phyloP scores from a whole-genome alignment of 2,888 invertebrate genomes.

The Tinea pellionella region DNA sequence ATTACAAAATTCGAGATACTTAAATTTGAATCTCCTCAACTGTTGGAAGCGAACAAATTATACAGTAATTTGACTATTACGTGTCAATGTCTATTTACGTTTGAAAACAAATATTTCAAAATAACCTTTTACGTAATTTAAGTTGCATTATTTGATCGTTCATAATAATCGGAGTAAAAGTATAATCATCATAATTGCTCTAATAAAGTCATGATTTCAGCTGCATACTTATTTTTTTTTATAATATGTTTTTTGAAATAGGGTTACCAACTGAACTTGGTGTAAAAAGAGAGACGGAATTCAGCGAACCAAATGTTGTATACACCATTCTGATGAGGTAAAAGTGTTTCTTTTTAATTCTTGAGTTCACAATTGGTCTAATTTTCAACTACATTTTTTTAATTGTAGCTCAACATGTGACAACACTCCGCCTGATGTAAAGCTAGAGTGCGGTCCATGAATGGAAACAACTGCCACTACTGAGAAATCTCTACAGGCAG shows the following conservation, averaged over 20 bases:
- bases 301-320: too few species aligned
- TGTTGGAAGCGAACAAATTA: not conserved
- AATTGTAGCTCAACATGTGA: too few species aligned
- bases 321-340: too few species aligned
- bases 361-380: too few species aligned
- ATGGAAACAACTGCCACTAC: too few species aligned
- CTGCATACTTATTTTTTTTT: not conserved
- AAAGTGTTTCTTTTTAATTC: too few species aligned
- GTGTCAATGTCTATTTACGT: slow-evolving; percentile 7
- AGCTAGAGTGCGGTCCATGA: too few species aligned
- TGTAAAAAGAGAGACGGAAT: too few species aligned
- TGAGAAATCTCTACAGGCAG: too few species aligned
- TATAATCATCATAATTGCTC: slow-evolving; percentile 41
- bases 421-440: too few species aligned
- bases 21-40: not conserved
- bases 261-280: not conserved
- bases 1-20: not conserved
- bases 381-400: too few species aligned
- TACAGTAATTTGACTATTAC: not conserved
- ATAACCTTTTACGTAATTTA: slow-evolving; percentile 9
- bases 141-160: slow-evolving; percentile 11
- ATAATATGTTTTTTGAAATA: not conserved
- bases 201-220: slow-evolving; percentile 50
- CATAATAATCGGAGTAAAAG: slow-evolving; percentile 23
- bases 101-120: slow-evolving; percentile 11